phyloP scores from a whole-genome alignment of 2,113 vertebrate species.

The Microtus oregoni region DNA sequence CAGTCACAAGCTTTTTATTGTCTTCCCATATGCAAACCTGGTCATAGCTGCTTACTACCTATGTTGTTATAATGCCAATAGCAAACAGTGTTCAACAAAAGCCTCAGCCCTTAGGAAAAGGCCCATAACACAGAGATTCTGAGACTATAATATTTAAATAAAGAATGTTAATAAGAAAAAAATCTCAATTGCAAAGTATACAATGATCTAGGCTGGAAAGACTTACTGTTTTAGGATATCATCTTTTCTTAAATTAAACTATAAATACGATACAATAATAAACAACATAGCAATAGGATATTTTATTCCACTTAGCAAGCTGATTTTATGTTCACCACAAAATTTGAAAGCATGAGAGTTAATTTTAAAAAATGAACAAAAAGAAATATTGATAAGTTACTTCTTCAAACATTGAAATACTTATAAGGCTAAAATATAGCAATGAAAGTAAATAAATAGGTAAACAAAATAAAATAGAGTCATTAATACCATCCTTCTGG shows the following conservation, averaged over 20 bases:
- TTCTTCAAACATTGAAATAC: slow-evolving; percentile 4
- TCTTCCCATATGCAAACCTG: background rate
- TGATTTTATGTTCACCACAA: slow-evolving; percentile 23
- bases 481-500: background rate
- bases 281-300: background rate
- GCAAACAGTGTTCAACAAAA: background rate
- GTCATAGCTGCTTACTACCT: background rate
- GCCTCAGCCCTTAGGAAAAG: background rate
- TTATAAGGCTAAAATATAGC: background rate
- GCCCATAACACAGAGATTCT: background rate
- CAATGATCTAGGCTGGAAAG: background rate
- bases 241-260: slow-evolving; percentile 26
- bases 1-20: background rate
- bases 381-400: background rate
- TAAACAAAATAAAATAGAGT: background rate
- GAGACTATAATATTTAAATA: background rate
- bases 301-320: background rate
- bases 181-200: background rate
- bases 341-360: slow-evolving; percentile 28
- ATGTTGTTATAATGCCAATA: background rate
- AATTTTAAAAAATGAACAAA: background rate
- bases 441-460: background rate
- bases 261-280: background rate
- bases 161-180: background rate
- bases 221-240: slow-evolving; percentile 11